Evolutionary conservation across 2,797 vertebrate species (phyloP), one percentile per base, ranked within the genome.

Genomic region (Columba guinea): DNA sequence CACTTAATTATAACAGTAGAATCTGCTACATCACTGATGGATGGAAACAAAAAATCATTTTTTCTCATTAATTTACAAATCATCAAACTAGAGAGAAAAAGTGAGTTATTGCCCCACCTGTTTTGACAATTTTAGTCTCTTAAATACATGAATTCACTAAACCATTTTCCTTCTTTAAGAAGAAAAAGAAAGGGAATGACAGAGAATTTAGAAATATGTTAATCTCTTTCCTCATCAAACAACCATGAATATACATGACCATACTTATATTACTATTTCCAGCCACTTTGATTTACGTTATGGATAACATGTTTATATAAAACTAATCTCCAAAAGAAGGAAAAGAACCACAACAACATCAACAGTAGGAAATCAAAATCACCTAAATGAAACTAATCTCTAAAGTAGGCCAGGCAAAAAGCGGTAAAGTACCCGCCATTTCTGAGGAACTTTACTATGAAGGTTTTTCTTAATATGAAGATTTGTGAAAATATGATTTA

Each of bases 161-260:
- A 83, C 81, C 5, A 44, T 76, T 87, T 89, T 86, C 15, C 26
- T 88, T 74, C n/a, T 70, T 14, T 28, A 52, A 34, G 18, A 28
- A 41, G 37, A n/a, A 11, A 68, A 68, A 44, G 1, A 27, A 83
- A 74, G 5, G 2, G 37, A 80, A 70, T 84, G 64, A 89, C 64
- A 86, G 68, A 81, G 27, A 83, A 83, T 85, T 64, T 74, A 89
- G 78, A 90, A 94, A 89, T 95, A 90, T 89, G 89, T 75, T 91
- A 87, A 90, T 85, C 13, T 34, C 37, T 93, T 95, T 76, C 55
- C 81, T 93, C 92, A 85, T 96, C 83, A 93, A 93, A 52, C 55
- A 73, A 21, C 48, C 59, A 93, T 94, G 86, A 95, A 95, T 94
- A 94, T 95, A 97, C 93, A 95, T 93, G 63, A 91, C 63, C 37